Base-by-base conservation (phyloP, 2,113 vertebrate genomes). In the Coracopsis vasa region DNA sequence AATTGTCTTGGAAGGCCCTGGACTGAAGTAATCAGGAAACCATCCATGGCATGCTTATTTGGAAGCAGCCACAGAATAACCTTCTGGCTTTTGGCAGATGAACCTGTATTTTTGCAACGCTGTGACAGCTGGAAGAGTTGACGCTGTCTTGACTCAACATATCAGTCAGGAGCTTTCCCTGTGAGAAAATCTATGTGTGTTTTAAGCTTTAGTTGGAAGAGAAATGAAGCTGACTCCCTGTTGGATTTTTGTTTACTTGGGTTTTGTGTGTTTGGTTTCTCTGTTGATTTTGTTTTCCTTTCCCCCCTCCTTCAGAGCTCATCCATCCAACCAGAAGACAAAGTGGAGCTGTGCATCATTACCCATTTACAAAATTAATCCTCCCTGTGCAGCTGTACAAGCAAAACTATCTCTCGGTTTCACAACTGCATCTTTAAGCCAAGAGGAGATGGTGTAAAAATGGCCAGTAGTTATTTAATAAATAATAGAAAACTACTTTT, bases 141-240 rank as follows among this genome's bases (percentile, higher is more conserved):
- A 92, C 47, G 79, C 64, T 97, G 88, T 91, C 78, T 94, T 91
- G 74, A 89, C 48, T 94, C 92, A 95, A 94, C 77, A 60, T 17
- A 85, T 73, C 95, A 93, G 65, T 88, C 87, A 93, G 80, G 54
- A 82, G 35, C 54, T 78, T 51, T 83, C 75, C 51, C 80, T 80
- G 58, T 61, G 69, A 72, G 88, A 72, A 86, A 82, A 85, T 35
- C 58, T 61, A 24, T 56, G 47, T 47, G 35, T 91, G 45, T 53
- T 84, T 80, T 81, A 90, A 27, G 50, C 13, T 91, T 73, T 87
- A 71, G 39, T 27, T 37, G n/a, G 45, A 77, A 79, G 89, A 91
- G 28, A 84, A 84, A 24, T 24, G 16, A 90, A 89, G 25, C 15
- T 56, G 35, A 62, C 11, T 73, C 11, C 41, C 64, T 2, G 28